Percentiles rank a stretch among this genome's conserved stretches.
phyloP scores from a whole-genome alignment of 2,113 vertebrate species.

The Gorsachius goisagi region DNA sequence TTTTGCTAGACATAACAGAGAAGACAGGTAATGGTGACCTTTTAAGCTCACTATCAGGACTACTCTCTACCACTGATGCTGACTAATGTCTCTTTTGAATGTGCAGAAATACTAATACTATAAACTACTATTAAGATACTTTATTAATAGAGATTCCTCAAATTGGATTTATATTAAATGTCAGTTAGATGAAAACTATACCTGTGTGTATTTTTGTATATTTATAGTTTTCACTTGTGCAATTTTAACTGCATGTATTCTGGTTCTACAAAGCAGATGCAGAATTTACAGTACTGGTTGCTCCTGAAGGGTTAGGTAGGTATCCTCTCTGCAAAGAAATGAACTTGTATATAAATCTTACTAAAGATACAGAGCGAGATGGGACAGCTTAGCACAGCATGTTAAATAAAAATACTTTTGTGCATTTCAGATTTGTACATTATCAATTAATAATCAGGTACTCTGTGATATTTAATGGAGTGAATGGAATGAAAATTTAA shows the following conservation, averaged over 20 bases:
- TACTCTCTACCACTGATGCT: neutral
- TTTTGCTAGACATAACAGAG: neutral
- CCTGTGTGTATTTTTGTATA: neutral
- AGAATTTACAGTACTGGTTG: neutral
- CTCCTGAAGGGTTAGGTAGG: neutral
- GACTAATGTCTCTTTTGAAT: neutral
- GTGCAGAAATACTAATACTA: neutral
- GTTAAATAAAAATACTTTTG: neutral
- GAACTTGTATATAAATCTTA: neutral
- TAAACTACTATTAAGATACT: neutral
- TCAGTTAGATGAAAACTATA: neutral
- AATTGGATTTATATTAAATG: neutral
- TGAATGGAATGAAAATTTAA: neutral
- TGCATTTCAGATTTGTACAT: neutral
- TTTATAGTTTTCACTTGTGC: neutral
- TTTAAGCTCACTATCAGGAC: neutral
- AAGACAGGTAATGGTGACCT: neutral
- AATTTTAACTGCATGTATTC: neutral
- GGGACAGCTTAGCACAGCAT: neutral
- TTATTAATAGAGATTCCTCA: neutral
- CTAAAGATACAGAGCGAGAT: neutral
- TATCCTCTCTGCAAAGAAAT: neutral
- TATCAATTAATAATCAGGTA: neutral
- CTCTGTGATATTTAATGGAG: neutral
- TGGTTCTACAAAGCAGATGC: neutral